Evolutionary conservation across 2,888 invertebrate genomes (phyloP).

Genomic region (Nemoura dubitans): DNA sequence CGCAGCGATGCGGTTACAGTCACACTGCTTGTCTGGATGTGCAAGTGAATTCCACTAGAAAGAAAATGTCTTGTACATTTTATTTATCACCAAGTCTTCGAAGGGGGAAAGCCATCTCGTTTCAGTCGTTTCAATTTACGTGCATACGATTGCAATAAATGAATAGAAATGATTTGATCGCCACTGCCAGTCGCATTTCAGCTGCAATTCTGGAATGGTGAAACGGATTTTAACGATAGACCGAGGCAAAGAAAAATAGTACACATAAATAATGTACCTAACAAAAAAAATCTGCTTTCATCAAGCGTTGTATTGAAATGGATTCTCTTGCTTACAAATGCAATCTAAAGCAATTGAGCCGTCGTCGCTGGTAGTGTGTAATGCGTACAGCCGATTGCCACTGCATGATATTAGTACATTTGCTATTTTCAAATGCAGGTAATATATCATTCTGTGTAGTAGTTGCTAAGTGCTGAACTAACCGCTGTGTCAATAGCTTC

Average conservation of each 20-base stretch:
- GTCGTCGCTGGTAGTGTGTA: neutral
- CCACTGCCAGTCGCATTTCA: neutral
- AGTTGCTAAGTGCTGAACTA: neutral
- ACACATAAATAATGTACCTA: neutral
- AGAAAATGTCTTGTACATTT: neutral
- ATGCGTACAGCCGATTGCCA: neutral
- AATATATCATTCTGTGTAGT: neutral
- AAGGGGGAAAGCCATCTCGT: too few species aligned
- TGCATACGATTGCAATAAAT: neutral
- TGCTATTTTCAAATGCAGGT: conserved; percentile 7
- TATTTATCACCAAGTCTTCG: too few species aligned
- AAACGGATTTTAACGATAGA: neutral
- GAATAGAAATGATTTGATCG: neutral
- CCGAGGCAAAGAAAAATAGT: neutral
- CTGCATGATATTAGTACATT: conserved; percentile 7
- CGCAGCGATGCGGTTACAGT: too few species aligned
- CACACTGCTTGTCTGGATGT: too few species aligned
- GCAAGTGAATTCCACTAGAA: neutral
- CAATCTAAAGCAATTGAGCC: neutral
- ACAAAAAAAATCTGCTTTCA: neutral
- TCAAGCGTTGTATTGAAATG: neutral
- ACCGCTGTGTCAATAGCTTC: neutral
- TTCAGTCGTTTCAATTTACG: neutral
- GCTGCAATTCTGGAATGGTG: neutral
- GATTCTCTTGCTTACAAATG: neutral